Evolutionary conservation across 2,888 invertebrate genomes (phyloP), one percentile per base, ranked within the genome.

Genomic region (Drosophila mulleri): DNA sequence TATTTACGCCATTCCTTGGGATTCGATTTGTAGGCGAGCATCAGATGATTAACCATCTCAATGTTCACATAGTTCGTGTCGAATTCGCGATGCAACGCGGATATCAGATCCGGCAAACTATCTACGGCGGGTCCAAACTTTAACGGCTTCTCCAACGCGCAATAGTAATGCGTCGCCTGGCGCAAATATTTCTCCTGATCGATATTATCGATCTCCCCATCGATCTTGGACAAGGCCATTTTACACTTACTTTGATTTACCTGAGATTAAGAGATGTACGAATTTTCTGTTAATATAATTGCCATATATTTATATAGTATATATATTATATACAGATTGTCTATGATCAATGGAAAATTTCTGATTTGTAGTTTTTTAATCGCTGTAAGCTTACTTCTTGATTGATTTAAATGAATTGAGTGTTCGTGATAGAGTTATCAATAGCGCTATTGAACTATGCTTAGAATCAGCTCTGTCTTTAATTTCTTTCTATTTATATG

Each of bases 1-100:
- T 95, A 99, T 91, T 96, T 97, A 91, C 95, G 96, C 99, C 99
- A 99, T 76, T 99, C 98, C 23, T 94, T 94, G 0, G 96, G 96
- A 86, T 98, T 96, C 45, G 98, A 98, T 91, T 96, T 97, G 94
- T 99, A 99, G 0, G 94, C 93, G 2, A 94, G 90, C 94, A 95
- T 96, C 65, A 98, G 92, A 66, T 96, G 95, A 89, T 96, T 95
- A 11, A 99, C 98, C 91, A 97, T 95, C 82, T 99, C 98, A 65
- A 99, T 95, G 91, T 99, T 97, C 26, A 99, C 97, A 72, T 95
- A 94, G 89, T 98, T 96, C 18, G 94, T 93, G 0, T 95, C 94
- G 92, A 99, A 99, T 76, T 97, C 95, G 66, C 94, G 94, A 91
- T 97, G 95, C 47, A 99, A 92, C 76, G 96, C 96, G 3, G 94